Evolutionary conservation across 2,888 invertebrate genomes (phyloP).

Genomic region (Rambutsinella grinnellia): DNA sequence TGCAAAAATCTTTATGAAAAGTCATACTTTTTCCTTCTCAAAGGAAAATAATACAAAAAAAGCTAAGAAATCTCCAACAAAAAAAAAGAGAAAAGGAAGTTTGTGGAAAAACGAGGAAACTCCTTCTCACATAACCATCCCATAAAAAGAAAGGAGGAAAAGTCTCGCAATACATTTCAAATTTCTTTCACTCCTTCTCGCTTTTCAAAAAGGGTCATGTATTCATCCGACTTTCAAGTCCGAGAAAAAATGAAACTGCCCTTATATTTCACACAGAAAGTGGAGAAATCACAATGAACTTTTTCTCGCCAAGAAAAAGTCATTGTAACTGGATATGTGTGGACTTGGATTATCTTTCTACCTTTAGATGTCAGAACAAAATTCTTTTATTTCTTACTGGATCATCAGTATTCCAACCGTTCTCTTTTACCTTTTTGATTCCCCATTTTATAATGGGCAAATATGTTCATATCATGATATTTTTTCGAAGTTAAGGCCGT

Average conservation of each 20-base stretch:
- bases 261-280: background rate
- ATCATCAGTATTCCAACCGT: no score
- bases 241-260: background rate
- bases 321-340: background rate
- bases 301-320: background rate
- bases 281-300: background rate
- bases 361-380: background rate
- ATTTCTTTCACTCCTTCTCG: background rate
- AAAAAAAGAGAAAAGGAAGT: slow-evolving; percentile 7
- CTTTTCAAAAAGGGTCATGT: slow-evolving; percentile 26
- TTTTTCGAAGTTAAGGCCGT: no score
- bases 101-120: slow-evolving; percentile 21
- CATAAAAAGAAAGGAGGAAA: slow-evolving; percentile 58
- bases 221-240: slow-evolving; percentile 12
- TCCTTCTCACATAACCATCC: slow-evolving; percentile 59
- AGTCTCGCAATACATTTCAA: slow-evolving; percentile 1
- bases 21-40: background rate
- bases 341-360: background rate
- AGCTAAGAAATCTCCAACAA: background rate
- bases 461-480: background rate
- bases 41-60: background rate
- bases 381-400: background rate
- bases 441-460: background rate
- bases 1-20: no score
- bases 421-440: background rate